A percentile compares a stretch with the other conserved stretches of the same genome.
Conservation (phyloP, 2,113 vertebrate species). For the Tragelaphus imberbis region DNA sequence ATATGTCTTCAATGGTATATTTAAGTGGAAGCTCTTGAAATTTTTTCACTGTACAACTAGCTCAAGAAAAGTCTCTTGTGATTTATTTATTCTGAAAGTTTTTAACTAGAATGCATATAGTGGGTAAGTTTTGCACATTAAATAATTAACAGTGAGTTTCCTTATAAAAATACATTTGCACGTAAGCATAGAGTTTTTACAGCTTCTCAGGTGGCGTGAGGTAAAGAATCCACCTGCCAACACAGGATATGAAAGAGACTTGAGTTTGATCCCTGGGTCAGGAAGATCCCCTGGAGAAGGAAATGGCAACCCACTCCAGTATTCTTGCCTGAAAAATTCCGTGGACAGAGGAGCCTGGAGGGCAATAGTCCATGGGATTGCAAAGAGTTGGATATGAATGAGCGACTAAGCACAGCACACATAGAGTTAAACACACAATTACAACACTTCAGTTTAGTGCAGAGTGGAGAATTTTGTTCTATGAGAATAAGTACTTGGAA, state of each 20-base stretch:
- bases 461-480: not conserved
- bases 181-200: not conserved
- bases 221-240: not conserved
- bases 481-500: not conserved
- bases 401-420: not conserved
- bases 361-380: not conserved
- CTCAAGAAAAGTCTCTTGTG: not conserved
- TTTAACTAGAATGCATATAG: not conserved
- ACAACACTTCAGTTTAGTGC: not conserved
- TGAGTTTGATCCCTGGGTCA: not conserved
- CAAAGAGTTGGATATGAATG: not conserved
- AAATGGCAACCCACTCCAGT: not conserved
- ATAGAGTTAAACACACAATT: not conserved
- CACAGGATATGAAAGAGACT: not conserved
- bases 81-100: not conserved
- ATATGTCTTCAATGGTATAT: not conserved
- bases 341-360: not conserved
- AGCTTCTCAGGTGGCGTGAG: not conserved
- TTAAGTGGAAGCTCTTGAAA: not conserved
- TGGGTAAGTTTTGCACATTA: slow-evolving; percentile 18
- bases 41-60: not conserved
- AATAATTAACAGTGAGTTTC: not conserved
- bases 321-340: not conserved
- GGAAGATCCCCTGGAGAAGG: not conserved
- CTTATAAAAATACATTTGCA: not conserved